Base-by-base conservation (phyloP, 2,888 invertebrate genomes). In the Amiota minor region DNA sequence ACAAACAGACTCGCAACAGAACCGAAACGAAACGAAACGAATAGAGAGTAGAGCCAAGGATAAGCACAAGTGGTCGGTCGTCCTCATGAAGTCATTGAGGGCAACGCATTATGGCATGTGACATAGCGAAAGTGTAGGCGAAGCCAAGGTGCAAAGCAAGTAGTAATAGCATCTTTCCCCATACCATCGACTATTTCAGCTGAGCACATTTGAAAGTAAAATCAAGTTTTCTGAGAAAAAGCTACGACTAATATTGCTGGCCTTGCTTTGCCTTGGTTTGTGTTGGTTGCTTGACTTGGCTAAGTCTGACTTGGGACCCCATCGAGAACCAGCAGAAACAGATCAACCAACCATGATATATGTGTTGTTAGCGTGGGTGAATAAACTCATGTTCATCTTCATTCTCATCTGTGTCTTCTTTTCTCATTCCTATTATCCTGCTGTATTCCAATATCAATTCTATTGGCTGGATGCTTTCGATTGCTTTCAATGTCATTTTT, bases 271-370 rank as follows among this genome's bases (percentile, higher is more conserved):
- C 49, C 16, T 61, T 16, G 56, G 14, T 45, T 50, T 23, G n/a
- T n/a, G n/a, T n/a, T n/a, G n/a, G n/a, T n/a, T n/a, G 59, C 74
- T 56, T 72, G 68, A 50, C 56, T 72, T 78, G 73, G 76, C 70
- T 49, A 68, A 55, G 74, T 9, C n/a, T 49, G 70, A 35, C 11
- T 23, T 6, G 55, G 16, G 55, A 67, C 71, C 70, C n/a, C 50
- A 16, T 14, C 14, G 67, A 10, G 16, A 56, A 70, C 73, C 65
- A 70, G 71, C 77, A 74, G 73, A 74, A 75, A 76, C 79, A 79
- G 81, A 69, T 76, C 82, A 79, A 78, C 78, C 82, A 79, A 78
- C 78, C 81, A 85, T 83, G 83, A 83, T 85, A 83, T 83, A 83
- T 83, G 83, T 82, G 35, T 35, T 35, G 6, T 35, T 35, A 35